Evolutionary conservation across 2,113 vertebrate genomes (phyloP).

Genomic region (Corynorhinus townsendii): DNA sequence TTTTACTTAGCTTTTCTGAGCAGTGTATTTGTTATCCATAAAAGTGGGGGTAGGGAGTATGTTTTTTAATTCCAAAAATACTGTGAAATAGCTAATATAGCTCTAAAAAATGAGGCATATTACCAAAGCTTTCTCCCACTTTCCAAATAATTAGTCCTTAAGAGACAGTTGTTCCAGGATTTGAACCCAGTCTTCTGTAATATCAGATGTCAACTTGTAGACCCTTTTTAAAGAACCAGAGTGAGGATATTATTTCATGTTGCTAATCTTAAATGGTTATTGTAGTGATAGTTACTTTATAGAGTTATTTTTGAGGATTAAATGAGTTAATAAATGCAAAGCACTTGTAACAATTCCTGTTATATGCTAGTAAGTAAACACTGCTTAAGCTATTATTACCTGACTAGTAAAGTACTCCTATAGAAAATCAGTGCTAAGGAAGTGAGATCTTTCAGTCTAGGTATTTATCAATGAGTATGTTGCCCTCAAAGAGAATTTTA

Average conservation of each 20-base stretch:
- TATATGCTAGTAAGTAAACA: neutral
- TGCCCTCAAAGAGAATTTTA: neutral
- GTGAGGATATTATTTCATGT: neutral
- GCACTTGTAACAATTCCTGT: neutral
- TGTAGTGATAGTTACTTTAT: neutral
- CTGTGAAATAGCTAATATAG: neutral
- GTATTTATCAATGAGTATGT: neutral
- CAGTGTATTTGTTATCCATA: neutral
- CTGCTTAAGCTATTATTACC: neutral
- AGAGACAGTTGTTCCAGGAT: neutral
- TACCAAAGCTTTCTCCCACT: neutral
- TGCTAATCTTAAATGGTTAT: neutral
- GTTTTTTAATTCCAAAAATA: neutral
- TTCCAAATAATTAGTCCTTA: neutral
- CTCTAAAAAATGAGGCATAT: neutral
- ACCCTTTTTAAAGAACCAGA: neutral
- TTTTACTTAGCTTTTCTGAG: neutral
- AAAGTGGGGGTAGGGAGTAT: neutral
- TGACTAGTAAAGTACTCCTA: neutral
- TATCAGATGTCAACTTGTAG: neutral
- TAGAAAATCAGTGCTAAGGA: neutral
- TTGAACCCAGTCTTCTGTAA: neutral
- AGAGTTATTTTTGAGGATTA: neutral
- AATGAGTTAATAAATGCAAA: neutral
- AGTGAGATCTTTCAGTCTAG: neutral